Evolutionary conservation across 2,113 vertebrate genomes (phyloP).

Genomic region (Rhinolophus ferrumequinum): DNA sequence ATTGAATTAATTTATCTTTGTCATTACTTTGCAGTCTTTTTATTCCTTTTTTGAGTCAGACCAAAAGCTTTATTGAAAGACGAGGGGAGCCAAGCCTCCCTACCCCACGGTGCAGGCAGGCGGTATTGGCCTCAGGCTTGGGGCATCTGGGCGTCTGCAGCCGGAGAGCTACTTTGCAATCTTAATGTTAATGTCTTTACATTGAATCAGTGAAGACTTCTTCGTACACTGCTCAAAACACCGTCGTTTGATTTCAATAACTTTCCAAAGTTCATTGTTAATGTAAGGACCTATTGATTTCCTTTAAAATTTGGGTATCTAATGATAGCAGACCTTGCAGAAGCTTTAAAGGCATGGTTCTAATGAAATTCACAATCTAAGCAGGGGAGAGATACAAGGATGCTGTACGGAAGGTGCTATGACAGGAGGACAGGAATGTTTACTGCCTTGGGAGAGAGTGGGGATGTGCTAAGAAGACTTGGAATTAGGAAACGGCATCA

Average conservation of each 20-base stretch:
- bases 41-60: too few species aligned
- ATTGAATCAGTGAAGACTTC: background rate
- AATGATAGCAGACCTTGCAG: background rate
- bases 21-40: background rate
- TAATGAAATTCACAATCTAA: background rate
- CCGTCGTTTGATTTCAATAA: background rate
- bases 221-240: background rate
- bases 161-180: too few species aligned
- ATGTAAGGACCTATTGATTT: background rate
- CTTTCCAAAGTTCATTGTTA: background rate
- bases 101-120: too few species aligned
- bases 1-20: conserved; percentile 20
- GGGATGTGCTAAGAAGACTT: too few species aligned
- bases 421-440: accelerated
- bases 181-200: background rate
- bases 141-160: too few species aligned
- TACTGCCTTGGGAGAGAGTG: background rate
- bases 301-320: background rate
- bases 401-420: background rate
- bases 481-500: background rate
- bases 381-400: background rate
- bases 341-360: background rate
- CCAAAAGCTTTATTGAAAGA: too few species aligned
- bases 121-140: too few species aligned
- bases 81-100: too few species aligned